Base-by-base conservation (phyloP, 2,797 vertebrate species). In the Gastrophryne carolinensis region DNA sequence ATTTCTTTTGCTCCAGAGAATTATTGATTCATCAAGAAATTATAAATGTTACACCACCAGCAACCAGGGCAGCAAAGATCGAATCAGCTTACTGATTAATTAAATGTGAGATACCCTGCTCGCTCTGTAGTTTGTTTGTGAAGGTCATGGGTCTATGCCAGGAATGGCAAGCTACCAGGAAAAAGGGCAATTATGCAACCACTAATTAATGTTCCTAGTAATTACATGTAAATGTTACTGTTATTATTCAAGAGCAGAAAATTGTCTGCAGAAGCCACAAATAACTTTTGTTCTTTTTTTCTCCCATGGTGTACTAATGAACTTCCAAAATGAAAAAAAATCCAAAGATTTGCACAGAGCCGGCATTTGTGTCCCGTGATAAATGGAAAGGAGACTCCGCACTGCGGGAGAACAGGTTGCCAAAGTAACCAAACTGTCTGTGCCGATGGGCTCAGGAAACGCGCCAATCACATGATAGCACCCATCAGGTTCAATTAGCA, bases 361-460 rank as follows among this genome's bases (percentile, higher is more conserved):
- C 17, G 53, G 65, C 32, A 8, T 21, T 53, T 29, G 30, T 13
- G n/a, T 60, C 64, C 53, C 23, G 23, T 58, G 53, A 52, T n/a
- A 44, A 35, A 23, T 12, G 15, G 32, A 6, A 70, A 77, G 35
- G 49, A 63, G 26, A 71, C 19, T 37, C 27, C 54, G 60, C 75
- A 41, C 67, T 52, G 67, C 34, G 41, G 52, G 75, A 29, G 52
- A 54, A 57, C 60, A 50, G 52, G 75, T 72, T 72, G 68, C 75
- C 64, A 72, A 72, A 78, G 75, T 72, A 72, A 78, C 75, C 61
- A 78, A 66, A 78, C 53, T 41, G 29, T 56, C 26, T 30, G 68
- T 21, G 39, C 61, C 32, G 11, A 21, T 24, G 66, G 68, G 52
- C 53, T 72, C 65, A 64, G 15, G 72, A 64, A 77, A 49, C 67